Evolutionary conservation across 2,113 vertebrate species (phyloP).

Genomic region (Chaetodon auriga): DNA sequence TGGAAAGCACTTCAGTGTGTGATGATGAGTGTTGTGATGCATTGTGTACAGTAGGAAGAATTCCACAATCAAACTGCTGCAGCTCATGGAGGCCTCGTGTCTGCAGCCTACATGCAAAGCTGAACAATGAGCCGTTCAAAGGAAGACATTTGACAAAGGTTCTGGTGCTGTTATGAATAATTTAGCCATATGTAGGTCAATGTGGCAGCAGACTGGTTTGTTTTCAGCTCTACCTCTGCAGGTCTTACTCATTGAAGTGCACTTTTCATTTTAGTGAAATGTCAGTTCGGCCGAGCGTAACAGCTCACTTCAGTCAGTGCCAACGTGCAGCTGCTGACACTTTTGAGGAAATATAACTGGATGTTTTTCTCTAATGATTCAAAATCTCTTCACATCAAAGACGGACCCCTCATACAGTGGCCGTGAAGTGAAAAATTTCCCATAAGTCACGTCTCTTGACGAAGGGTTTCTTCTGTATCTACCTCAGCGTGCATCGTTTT

Average conservation of each 20-base stretch:
- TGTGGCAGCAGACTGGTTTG: background rate
- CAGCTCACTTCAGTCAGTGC: background rate
- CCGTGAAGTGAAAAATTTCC: background rate
- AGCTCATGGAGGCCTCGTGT: background rate
- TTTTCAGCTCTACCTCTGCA: background rate
- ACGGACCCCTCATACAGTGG: too few relatives aligned
- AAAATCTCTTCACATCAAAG: background rate
- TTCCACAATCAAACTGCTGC: background rate
- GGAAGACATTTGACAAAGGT: background rate
- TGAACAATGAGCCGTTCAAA: background rate
- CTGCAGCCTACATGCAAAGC: background rate
- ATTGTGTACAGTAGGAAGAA: background rate
- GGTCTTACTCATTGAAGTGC: background rate
- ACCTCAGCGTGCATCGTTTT: fast-evolving
- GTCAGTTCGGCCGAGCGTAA: background rate
- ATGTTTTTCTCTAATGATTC: background rate
- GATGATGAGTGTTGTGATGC: too few relatives aligned
- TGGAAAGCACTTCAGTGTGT: background rate
- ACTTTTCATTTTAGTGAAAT: background rate
- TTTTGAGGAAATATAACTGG: background rate
- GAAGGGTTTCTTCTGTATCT: background rate
- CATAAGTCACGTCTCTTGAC: background rate
- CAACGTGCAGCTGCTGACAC: background rate
- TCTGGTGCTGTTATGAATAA: background rate
- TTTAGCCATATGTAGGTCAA: background rate